These are phyloP conservation scores for Lepidurus arcticus DNA, from an alignment of 1,140 invertebrate genomes.

Conservation along the genomic window DNA sequence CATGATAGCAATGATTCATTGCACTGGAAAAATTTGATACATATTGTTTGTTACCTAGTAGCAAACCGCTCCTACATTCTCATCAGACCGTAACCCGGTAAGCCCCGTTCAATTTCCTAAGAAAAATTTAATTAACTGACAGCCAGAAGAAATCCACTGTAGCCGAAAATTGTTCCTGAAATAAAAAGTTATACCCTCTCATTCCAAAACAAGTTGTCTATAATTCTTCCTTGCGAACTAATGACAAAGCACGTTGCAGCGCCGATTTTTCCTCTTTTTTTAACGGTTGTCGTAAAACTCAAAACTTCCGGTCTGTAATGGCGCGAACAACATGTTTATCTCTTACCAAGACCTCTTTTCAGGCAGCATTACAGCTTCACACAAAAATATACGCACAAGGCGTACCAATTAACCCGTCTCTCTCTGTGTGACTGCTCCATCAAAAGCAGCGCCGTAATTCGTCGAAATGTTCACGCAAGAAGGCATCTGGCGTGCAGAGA, in stretches of 20 bases:
- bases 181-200: neutral
- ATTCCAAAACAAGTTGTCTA: neutral
- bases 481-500: neutral
- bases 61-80: no score
- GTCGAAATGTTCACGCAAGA: neutral
- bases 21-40: no score
- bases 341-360: neutral
- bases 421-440: neutral
- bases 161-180: neutral
- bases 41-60: no score
- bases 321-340: conserved; percentile 15
- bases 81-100: no score
- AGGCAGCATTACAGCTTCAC: neutral
- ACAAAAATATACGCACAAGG: neutral
- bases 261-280: neutral
- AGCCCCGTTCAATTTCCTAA: no score
- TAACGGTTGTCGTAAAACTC: neutral
- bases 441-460: neutral
- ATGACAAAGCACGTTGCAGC: neutral
- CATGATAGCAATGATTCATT: no score
- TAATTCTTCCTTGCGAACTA: neutral
- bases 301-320: neutral
- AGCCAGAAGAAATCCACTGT: neutral
- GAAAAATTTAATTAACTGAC: neutral
- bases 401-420: neutral